A percentile compares a stretch with the other conserved stretches of the same genome.
These are phyloP conservation scores for Thalpophila matura DNA, from an alignment of 2,888 invertebrate species.

Conservation along the genomic window DNA sequence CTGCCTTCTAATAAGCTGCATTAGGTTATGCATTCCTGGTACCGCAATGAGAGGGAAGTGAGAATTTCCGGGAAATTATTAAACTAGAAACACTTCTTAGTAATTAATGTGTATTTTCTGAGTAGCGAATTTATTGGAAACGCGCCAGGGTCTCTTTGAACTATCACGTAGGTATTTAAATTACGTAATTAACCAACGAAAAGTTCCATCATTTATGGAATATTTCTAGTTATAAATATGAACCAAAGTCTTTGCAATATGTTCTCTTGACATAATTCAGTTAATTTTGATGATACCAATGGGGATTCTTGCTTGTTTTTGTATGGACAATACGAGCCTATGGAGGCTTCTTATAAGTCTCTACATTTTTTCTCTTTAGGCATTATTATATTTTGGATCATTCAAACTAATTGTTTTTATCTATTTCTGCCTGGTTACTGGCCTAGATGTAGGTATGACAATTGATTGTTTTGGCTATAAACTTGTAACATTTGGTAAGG, in stretches of 20 bases:
- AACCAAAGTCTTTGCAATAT: background rate
- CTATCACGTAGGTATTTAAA: slow-evolving; percentile 6
- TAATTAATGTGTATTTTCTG: slow-evolving; percentile 39
- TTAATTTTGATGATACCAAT: no score
- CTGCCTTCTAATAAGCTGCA: slow-evolving; percentile 25
- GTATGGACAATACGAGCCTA: no score
- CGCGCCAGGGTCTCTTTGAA: slow-evolving; percentile 34
- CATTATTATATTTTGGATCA: no score
- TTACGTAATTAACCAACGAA: slow-evolving; percentile 10
- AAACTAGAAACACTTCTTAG: slow-evolving; percentile 13
- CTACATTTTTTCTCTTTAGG: no score
- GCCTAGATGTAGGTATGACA: no score
- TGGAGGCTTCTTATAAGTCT: no score
- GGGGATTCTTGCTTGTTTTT: no score
- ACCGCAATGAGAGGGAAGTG: background rate
- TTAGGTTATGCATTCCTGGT: slow-evolving; percentile 34
- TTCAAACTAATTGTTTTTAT: no score
- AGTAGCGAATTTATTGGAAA: slow-evolving; percentile 20
- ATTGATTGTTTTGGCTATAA: no score
- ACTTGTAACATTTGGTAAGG: no score
- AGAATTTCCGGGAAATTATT: slow-evolving; percentile 24
- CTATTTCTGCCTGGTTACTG: no score
- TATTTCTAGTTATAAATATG: slow-evolving; percentile 3
- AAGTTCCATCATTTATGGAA: slow-evolving; percentile 11
- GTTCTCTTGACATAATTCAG: no score